Evolutionary conservation across 2,888 invertebrate genomes (phyloP), one percentile per base, ranked within the genome.

Genomic region (Steinernema carpocapsae): DNA sequence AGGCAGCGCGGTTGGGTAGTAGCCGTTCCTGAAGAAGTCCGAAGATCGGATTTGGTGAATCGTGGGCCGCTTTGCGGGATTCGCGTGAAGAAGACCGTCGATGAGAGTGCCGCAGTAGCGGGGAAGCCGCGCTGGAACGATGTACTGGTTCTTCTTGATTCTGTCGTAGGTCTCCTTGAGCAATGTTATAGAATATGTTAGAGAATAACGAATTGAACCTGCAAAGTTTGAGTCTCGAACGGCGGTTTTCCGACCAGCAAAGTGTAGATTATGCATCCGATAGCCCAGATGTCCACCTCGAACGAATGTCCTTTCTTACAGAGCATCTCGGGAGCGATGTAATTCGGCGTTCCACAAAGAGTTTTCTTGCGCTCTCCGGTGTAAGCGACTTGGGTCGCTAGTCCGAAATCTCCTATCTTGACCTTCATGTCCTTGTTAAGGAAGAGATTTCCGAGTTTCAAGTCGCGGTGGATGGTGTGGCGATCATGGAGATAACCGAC

Each of bases 291-390:
- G 89, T 99, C 99, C 10, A 97, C 99, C 90, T 97, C 97, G 88
- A 93, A 99, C 51, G 97, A 96, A 89, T 99, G 99, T 0, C 99
- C 99, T 88, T 93, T 93, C 89, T 97, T 99, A 64, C 92, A 93
- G 83, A 99, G 90, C 85, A 99, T 95, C 89, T 99, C 99, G 0
- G 86, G 99, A 0, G 99, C 99, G 84, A 99, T 97, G 88, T 99
- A 99, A 89, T 99, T 99, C 0, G 99, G 99, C 6, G 99, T 99
- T n/a, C 99, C 99, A 88, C 99, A 99, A 70, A 99, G 90, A 14
- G 99, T 99, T 91, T 91, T 91, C 88, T 92, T 93, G 56, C 92
- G 88, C 87, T 92, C 92, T 86, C 94, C 95, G 85, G 94, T 94
- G 89, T 91, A 94, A 88, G 94, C 94, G 80, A 99, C 92, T 86